A percentile compares a stretch with the other conserved stretches of the same genome.
phyloP scores from a whole-genome alignment of 2,888 invertebrate genomes.

The Drosophila nr. perissopoda region DNA sequence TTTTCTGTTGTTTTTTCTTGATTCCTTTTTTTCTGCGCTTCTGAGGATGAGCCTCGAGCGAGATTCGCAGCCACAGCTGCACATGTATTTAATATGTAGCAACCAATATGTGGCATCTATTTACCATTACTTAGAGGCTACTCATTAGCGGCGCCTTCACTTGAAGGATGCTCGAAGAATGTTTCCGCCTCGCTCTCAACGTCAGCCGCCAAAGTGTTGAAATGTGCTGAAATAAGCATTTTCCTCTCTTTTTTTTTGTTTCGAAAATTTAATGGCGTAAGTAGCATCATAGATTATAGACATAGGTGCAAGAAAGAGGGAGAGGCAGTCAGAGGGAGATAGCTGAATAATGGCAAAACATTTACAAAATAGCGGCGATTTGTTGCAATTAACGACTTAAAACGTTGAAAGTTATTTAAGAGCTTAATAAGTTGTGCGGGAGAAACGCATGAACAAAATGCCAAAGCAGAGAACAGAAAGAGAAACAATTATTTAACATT shows the following conservation, averaged over 20 bases:
- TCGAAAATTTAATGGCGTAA: slow-evolving; percentile 58
- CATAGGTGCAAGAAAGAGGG: not conserved
- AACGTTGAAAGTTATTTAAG: slow-evolving; percentile 56
- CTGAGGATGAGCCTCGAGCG: slow-evolving; percentile 34
- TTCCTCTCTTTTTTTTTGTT: slow-evolving; percentile 26
- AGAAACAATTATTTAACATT: not conserved
- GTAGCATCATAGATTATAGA: slow-evolving; percentile 33
- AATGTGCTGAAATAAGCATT: slow-evolving; percentile 43
- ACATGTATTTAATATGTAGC: slow-evolving; percentile 13
- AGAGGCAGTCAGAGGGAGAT: not conserved
- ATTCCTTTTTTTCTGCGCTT: slow-evolving; percentile 5
- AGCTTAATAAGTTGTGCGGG: slow-evolving; percentile 14
- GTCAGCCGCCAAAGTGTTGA: slow-evolving; percentile 45
- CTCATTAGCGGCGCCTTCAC: slow-evolving; percentile 69
- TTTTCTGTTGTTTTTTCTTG: slow-evolving; percentile 13
- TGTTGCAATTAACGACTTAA: slow-evolving; percentile 72
- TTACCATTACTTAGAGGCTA: slow-evolving; percentile 46
- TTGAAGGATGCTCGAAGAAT: slow-evolving; percentile 67
- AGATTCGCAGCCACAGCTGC: slow-evolving; percentile 17
- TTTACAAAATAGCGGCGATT: slow-evolving; percentile 70
- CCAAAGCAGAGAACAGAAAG: not conserved
- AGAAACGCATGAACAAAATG: slow-evolving; percentile 4
- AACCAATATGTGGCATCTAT: slow-evolving; percentile 36
- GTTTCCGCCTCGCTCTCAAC: slow-evolving; percentile 51
- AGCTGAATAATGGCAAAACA: slow-evolving; percentile 61